Base-by-base conservation (phyloP, 2,113 vertebrate species). In the Forbesichthys agassizii region DNA sequence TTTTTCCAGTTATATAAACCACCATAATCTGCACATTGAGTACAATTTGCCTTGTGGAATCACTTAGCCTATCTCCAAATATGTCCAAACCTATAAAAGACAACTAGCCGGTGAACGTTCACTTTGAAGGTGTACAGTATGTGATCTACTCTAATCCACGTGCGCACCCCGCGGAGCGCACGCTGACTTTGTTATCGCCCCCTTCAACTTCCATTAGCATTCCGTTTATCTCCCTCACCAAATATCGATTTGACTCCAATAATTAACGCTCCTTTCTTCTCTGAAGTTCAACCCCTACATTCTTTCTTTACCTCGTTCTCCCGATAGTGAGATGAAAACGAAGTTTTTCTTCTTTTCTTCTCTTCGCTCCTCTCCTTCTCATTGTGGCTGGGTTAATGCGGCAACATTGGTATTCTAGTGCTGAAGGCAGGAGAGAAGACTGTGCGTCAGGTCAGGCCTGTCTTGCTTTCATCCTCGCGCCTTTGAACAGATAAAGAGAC, bases 401-500 rank as follows among this genome's bases (percentile, higher is more conserved):
- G 68, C 61, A 80, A 85, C 81, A 89, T 89, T 89, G 77, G 86
- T 84, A 89, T 90, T 87, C 88, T 74, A 66, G 66, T 80, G 82
- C 77, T 68, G 76, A 86, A 78, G 79, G 84, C 85, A 81, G 58
- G 67, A 66, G 63, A 66, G 80, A 62, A 77, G 78, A 84, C 72
- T 42, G 75, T 88, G 76, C 58, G 79, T 69, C 78, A 73, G 89
- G 88, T 92, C 90, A 89, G 79, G 84, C 81, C 82, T 75, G 78
- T 72, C 74, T 81, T 64, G 18, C 84, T 85, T 84, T 90, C 81
- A 87, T 88, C 82, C 73, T 8, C 54, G 33, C 74, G 78, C 82
- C 79, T 91, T 89, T 89, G 85, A 86, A 87, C 79, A 87, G 85
- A 90, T 89, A 89, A 90, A 86, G 84, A 86, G 75, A 78, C 74